These are phyloP conservation scores for Trogon surrucura DNA, from an alignment of 2,113 vertebrate genomes.

Conservation along the genomic window DNA sequence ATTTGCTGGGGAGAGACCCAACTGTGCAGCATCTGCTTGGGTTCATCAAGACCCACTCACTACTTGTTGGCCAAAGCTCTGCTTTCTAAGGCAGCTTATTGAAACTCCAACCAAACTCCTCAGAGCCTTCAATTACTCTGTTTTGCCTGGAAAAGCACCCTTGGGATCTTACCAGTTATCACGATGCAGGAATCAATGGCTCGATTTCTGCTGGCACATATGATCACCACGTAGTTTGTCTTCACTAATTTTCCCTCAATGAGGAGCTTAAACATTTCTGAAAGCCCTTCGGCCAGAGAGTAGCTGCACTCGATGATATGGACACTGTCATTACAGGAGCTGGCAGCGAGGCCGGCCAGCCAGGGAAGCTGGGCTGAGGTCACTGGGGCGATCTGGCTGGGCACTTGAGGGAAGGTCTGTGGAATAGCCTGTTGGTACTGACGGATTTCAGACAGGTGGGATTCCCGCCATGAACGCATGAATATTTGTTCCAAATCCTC, in stretches of 20 bases:
- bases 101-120: neutral
- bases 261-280: slow-evolving; percentile 88
- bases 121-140: neutral
- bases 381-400: slow-evolving; percentile 77
- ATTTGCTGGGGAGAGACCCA: neutral
- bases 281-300: slow-evolving; percentile 91
- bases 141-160: neutral
- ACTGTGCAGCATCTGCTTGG: neutral
- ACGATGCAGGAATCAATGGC: slow-evolving; percentile 93
- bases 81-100: neutral
- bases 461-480: slow-evolving; percentile 94
- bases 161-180: slow-evolving; percentile 85
- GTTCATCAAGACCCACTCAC: neutral
- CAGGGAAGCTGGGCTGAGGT: slow-evolving; percentile 92
- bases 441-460: slow-evolving; percentile 89
- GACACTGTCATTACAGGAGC: slow-evolving; percentile 90
- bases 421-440: slow-evolving; percentile 87
- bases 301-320: slow-evolving; percentile 86
- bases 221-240: slow-evolving; percentile 94
- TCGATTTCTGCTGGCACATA: slow-evolving; percentile 83
- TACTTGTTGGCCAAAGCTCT: neutral
- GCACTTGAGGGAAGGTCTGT: slow-evolving; percentile 73
- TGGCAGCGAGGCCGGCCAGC: slow-evolving; percentile 93
- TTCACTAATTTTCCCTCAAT: slow-evolving; percentile 86
- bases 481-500: slow-evolving; percentile 97